Conservation (phyloP, 2,888 invertebrate genomes). For the Drosophila monieri region DNA sequence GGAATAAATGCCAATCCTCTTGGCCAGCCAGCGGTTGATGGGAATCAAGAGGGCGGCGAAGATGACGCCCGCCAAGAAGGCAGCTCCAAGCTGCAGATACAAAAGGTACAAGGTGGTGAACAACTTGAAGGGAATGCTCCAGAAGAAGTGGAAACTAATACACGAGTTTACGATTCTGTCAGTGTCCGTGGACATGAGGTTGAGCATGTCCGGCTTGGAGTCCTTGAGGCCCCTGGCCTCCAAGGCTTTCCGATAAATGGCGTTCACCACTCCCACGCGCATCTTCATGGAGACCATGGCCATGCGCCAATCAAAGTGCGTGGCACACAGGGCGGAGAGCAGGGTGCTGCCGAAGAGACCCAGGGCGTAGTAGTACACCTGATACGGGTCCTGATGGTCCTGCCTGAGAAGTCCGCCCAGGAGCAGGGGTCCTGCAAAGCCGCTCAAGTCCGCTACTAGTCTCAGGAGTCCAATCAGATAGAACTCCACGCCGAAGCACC, state of each 20-base stretch:
- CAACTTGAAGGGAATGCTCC: constrained; percentile 96
- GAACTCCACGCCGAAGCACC: constrained; percentile 91
- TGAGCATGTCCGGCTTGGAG: constrained; percentile 94
- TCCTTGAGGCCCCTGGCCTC: constrained; percentile 84
- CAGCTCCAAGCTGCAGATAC: constrained; percentile 94
- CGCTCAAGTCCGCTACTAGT: constrained; percentile 91
- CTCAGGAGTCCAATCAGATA: constrained; percentile 93
- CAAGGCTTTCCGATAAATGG: constrained; percentile 88
- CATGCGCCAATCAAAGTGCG: constrained; percentile 96
- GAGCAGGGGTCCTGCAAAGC: constrained; percentile 95
- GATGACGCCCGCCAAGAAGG: constrained; percentile 94
- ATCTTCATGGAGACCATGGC: constrained; percentile 93
- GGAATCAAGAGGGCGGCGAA: constrained; percentile 96
- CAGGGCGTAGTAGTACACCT: constrained; percentile 87
- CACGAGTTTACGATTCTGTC: constrained; percentile 98
- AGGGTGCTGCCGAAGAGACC: constrained; percentile 88
- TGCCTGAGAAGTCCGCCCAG: constrained; percentile 90
- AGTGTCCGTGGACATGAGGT: constrained; percentile 98
- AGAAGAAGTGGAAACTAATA: constrained; percentile 97
- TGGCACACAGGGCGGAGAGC: constrained; percentile 90
- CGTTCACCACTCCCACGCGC: constrained; percentile 92
- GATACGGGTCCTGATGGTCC: constrained; percentile 76
- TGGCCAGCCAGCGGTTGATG: constrained; percentile 94
- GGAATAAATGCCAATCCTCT: constrained; percentile 93
- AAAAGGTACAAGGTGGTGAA: constrained; percentile 92